Evolutionary conservation across 2,797 vertebrate genomes (phyloP), one percentile per base, ranked within the genome.

Genomic region (Oreonectes daqikongensis): DNA sequence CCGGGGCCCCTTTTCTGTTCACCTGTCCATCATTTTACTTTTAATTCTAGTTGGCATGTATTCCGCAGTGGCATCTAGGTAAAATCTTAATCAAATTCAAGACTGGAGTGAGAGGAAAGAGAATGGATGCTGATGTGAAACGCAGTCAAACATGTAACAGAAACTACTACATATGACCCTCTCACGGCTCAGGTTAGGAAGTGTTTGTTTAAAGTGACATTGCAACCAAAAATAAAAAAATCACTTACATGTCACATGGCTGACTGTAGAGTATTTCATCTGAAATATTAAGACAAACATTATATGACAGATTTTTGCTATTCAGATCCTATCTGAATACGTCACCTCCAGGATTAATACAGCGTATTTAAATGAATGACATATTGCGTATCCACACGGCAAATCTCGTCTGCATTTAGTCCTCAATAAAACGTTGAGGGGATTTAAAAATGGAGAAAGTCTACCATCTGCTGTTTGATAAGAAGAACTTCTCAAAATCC

Each of bases 1-100:
- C 26, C 9, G 14, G 35, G 73, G 38, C 8, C 26, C n/a, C 28
- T 53, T 28, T 74, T 65, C 30, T 53, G 20, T 26, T 64, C 28
- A 35, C 50, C 30, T 59, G 15, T 35, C 38, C 30, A 40, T 75
- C 38, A 68, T 68, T 68, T 68, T 30, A 68, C 63, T 68, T n/a
- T 35, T 46, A 75, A 57, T 57, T 67, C 52, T 40, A 67, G 52
- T n/a, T 61, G 24, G 32, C 42, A 32, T 67, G 64, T 59, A 68
- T 67, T 48, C 17, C 14, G 6, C 11, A 28, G 24, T 0, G 26
- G 26, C 1, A 11, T 72, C 57, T 30, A 30, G 42, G 42, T 35
- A 72, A 72, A 12, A 61, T 15, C 28, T n/a, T n/a, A 48, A 50
- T 38, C 57, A 50, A 38, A 35, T 26, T 55, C 32, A 69, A 55